Evolutionary conservation across 1,140 invertebrate genomes (phyloP).

Genomic region (Bombus cullumanus): DNA sequence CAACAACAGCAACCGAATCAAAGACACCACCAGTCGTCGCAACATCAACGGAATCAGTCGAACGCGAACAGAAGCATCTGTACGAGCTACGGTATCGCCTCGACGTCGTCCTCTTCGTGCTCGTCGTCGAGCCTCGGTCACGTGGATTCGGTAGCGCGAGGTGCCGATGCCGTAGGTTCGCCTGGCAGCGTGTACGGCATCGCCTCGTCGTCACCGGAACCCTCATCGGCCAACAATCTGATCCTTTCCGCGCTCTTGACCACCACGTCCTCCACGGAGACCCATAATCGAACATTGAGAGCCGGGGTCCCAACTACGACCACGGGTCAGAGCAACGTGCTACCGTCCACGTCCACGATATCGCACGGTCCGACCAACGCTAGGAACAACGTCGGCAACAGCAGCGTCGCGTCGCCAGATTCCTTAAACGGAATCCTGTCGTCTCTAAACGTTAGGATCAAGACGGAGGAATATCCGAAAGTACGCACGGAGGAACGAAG

Average conservation of each 20-base stretch:
- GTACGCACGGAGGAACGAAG: constrained; percentile 55
- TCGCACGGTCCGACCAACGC: constrained; percentile 18
- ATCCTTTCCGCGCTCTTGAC: constrained; percentile 13
- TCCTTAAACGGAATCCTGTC: constrained; percentile 74
- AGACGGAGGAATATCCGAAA: constrained; percentile 69
- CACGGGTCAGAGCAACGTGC: no score
- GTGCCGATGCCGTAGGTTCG: constrained; percentile 66
- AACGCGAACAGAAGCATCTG: constrained; percentile 56
- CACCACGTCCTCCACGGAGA: constrained; percentile 20
- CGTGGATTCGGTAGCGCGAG: constrained; percentile 61
- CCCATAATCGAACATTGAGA: constrained; percentile 39
- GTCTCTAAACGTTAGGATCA: constrained; percentile 68
- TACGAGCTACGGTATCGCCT: constrained; percentile 47
- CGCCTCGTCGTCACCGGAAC: constrained; percentile 50
- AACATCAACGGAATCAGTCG: constrained; percentile 47
- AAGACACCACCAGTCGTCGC: constrained; percentile 28
- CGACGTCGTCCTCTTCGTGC: constrained; percentile 61
- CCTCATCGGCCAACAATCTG: constrained; percentile 14
- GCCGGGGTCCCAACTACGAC: constrained; percentile 24
- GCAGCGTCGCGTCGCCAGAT: constrained; percentile 50
- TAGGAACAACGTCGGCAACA: constrained; percentile 16
- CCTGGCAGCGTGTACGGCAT: constrained; percentile 64
- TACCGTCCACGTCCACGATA: constrained; percentile 38
- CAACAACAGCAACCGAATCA: constrained; percentile 56
- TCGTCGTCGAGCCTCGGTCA: constrained; percentile 68